Conservation (phyloP, 2,113 vertebrate genomes). For the Sula dactylatra region DNA sequence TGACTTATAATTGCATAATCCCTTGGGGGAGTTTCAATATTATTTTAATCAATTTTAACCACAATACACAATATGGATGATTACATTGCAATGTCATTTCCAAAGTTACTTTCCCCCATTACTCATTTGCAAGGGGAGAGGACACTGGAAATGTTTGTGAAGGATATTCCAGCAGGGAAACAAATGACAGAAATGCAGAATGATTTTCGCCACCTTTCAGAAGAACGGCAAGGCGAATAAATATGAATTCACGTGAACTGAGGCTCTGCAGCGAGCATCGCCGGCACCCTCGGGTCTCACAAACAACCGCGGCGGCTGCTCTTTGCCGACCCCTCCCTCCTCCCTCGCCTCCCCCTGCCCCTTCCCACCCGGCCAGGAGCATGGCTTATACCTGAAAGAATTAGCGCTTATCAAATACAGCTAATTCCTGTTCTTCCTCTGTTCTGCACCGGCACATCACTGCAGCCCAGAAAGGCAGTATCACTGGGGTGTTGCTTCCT, state of each 20-base stretch:
- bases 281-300: background rate
- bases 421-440: background rate
- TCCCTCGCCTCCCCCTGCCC: background rate
- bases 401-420: accelerated
- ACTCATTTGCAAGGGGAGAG: slow-evolving; percentile 68
- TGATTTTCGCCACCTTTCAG: slow-evolving; percentile 47
- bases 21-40: slow-evolving; percentile 83
- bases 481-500: accelerated
- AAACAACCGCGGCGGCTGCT: accelerated
- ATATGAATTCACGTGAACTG: background rate
- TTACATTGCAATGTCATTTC: slow-evolving; percentile 79
- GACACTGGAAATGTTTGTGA: slow-evolving; percentile 26
- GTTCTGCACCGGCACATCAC: accelerated
- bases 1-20: slow-evolving; percentile 81
- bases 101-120: slow-evolving; percentile 79
- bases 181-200: background rate
- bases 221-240: slow-evolving; percentile 43
- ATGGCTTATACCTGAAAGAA: accelerated
- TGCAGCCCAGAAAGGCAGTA: background rate
- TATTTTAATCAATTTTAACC: slow-evolving; percentile 86
- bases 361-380: background rate
- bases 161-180: slow-evolving; percentile 46
- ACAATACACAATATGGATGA: slow-evolving; percentile 81
- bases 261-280: background rate
- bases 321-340: background rate